Percentiles rank a stretch among this genome's conserved stretches.
These are phyloP conservation scores for Zootermopsis nevadensis DNA, from an alignment of 2,888 invertebrate species.

Conservation along the genomic window DNA sequence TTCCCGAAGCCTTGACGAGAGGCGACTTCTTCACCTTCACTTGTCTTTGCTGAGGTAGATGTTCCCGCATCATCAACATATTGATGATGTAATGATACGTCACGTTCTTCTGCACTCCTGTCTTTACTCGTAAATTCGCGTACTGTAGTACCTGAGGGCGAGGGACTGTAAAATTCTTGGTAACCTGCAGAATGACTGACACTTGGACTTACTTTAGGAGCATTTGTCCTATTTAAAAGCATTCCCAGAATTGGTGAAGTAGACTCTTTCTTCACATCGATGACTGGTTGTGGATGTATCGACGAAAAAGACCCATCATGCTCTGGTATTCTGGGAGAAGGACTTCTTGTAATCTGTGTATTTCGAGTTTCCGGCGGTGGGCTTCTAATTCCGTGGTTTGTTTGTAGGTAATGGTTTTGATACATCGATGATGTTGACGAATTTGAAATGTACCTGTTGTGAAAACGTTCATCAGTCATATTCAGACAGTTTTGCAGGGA, in stretches of 20 bases:
- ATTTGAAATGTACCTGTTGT: not conserved
- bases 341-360: not conserved
- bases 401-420: not conserved
- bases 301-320: not conserved
- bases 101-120: not conserved
- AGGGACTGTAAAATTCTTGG: not conserved
- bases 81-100: not conserved
- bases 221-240: not conserved
- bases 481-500: not conserved
- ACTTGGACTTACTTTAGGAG: not conserved
- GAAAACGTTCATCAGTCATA: not conserved
- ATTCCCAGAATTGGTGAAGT: conserved; percentile 8
- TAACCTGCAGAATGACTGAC: not conserved
- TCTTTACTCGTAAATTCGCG: not conserved
- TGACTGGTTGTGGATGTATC: not conserved
- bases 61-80: not conserved
- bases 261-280: not conserved
- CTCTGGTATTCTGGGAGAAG: not conserved
- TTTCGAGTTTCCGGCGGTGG: not conserved
- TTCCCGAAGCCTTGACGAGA: conserved; percentile 2
- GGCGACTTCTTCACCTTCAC: not conserved
- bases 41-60: not conserved
- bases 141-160: not conserved
- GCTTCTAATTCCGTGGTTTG: not conserved
- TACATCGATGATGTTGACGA: not conserved